These are phyloP conservation scores for Cerastis leucographa DNA, from an alignment of 2,888 invertebrate species.

Conservation along the genomic window DNA sequence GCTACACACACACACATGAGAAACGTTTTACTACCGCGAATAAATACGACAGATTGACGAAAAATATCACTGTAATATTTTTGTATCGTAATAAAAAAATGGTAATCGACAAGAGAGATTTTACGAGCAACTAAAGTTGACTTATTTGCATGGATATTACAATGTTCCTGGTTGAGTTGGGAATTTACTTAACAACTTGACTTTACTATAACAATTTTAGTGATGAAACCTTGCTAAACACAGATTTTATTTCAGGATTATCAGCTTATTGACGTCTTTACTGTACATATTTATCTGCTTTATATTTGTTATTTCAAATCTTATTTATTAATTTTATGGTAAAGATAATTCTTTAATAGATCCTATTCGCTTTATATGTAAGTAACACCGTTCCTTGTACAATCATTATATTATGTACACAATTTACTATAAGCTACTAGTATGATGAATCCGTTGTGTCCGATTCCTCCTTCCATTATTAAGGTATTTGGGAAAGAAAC, in stretches of 20 bases:
- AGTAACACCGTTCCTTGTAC: background rate
- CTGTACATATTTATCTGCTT: background rate
- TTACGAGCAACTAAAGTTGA: slow-evolving; percentile 57
- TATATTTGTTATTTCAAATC: background rate
- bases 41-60: slow-evolving; percentile 31
- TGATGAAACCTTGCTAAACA: background rate
- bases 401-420: background rate
- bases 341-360: background rate
- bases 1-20: background rate
- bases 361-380: background rate
- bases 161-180: slow-evolving; percentile 36
- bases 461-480: background rate
- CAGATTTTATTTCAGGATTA: slow-evolving; percentile 7
- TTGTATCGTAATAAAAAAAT: slow-evolving; percentile 44
- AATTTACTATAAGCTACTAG: background rate
- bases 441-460: background rate
- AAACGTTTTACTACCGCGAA: slow-evolving; percentile 33
- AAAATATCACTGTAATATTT: slow-evolving; percentile 31
- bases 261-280: background rate
- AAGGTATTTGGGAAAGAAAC: background rate
- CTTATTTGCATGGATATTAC: slow-evolving; percentile 62
- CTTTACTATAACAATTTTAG: slow-evolving; percentile 20
- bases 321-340: background rate
- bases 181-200: slow-evolving; percentile 32
- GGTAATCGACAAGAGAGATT: slow-evolving; percentile 44